Evolutionary conservation across 2,797 vertebrate species (phyloP), one percentile per base, ranked within the genome.

Genomic region (Benthosema pterotum): DNA sequence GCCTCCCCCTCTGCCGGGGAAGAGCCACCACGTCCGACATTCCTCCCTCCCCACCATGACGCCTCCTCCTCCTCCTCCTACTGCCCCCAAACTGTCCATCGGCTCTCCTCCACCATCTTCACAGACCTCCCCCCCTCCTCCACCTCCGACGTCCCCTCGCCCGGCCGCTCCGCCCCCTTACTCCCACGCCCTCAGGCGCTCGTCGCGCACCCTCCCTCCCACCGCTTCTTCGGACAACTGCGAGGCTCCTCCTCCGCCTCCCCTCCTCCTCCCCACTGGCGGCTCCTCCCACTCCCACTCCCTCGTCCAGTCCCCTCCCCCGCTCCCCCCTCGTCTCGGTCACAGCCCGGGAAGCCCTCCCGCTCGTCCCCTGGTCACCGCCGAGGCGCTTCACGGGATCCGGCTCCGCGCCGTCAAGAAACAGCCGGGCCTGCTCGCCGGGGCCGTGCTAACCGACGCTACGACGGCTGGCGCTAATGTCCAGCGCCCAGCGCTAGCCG

Each of bases 371-470:
- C 75, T 95, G 66, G 90, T 99, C 71, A 97, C 96, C 16, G 71
- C 95, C 0, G 89, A 94, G 57, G 95, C 88, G 0, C 71, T 99
- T 71, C 94, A 95, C 84, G 88, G 82, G 62, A 85, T 98, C 25
- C 95, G 93, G 53, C 83, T 98, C 77, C 92, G 92, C 74, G 93
- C 94, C 0, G 82, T 95, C 76, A 94, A 81, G 59, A 93, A 89
- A 79, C 72, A 58, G 0, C 80, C 87, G 17, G 67, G 1, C 4
- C n/a, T 14, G 5, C 13, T 45, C 3, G 11, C 55, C 32, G 49
- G 16, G 38, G 2, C 11, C 14, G 17, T 13, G 32, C 60, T 60
- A 38, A 50, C 15, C 0, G 17, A 6, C 43, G 22, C 1, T 38
- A 38, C 19, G 32, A 9, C 8, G 7, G 1, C 15, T 16, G 11